These are phyloP conservation scores for Athene cunicularia DNA, from an alignment of 2,113 vertebrate genomes.

Conservation along the genomic window DNA sequence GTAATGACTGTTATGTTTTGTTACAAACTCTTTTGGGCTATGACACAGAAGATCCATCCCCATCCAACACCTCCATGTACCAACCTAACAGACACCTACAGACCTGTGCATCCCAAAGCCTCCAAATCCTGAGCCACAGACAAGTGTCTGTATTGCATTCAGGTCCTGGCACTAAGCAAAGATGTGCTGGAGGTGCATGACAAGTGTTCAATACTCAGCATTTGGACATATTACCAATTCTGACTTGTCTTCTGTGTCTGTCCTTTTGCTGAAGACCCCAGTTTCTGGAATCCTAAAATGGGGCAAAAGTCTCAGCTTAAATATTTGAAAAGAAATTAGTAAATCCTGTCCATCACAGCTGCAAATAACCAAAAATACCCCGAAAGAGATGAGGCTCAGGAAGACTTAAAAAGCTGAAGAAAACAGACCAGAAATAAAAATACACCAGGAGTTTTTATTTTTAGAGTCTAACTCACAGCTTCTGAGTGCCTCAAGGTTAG, in stretches of 20 bases:
- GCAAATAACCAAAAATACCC: conserved; percentile 1
- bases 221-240: background rate
- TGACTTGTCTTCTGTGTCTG: background rate
- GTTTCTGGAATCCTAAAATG: background rate
- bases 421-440: conserved; percentile 41
- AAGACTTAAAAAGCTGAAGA: background rate
- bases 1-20: background rate
- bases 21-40: background rate
- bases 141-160: background rate
- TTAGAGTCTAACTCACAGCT: background rate
- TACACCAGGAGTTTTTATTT: conserved; percentile 22
- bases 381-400: background rate
- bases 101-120: background rate
- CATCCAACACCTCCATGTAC: background rate
- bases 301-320: background rate
- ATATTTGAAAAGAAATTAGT: background rate
- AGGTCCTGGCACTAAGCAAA: background rate
- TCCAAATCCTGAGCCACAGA: background rate
- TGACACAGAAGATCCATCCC: background rate
- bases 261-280: background rate
- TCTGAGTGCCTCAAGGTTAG: background rate
- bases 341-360: conserved; percentile 1
- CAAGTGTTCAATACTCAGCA: background rate
- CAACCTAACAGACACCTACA: background rate
- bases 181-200: background rate